These are phyloP conservation scores for Dasysyrphus tricinctus DNA, from an alignment of 2,888 invertebrate species.

Conservation along the genomic window DNA sequence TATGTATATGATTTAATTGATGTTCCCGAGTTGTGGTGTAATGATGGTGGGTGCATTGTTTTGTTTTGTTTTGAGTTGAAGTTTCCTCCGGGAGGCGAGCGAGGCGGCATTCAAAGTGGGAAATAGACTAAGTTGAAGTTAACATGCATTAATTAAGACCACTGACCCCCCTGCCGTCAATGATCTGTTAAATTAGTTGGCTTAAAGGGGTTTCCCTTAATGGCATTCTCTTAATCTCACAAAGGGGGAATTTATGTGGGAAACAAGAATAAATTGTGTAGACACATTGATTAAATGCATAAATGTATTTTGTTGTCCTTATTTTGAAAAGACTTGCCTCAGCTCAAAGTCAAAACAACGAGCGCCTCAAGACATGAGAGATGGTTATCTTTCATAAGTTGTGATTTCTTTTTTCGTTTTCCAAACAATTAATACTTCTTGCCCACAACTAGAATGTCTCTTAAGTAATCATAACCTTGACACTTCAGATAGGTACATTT, in stretches of 20 bases:
- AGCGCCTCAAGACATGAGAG: not conserved
- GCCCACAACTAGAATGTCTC: constrained; percentile 10
- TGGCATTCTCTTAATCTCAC: constrained; percentile 28
- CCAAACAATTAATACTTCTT: constrained; percentile 8
- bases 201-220: constrained; percentile 25
- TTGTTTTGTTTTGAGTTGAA: not conserved
- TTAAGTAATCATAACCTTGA: constrained; percentile 32
- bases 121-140: constrained; percentile 45
- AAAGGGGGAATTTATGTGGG: constrained; percentile 19
- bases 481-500: constrained; percentile 1
- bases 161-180: constrained; percentile 49
- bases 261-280: not conserved
- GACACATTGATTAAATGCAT: constrained; percentile 4
- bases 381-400: constrained; percentile 25
- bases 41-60: constrained; percentile 29
- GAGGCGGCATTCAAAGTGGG: constrained; percentile 30
- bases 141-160: constrained; percentile 55
- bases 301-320: not conserved
- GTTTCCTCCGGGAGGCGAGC: constrained; percentile 23
- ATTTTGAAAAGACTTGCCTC: not conserved
- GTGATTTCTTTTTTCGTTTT: not conserved
- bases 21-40: constrained; percentile 29
- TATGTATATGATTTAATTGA: constrained; percentile 61
- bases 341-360: not conserved
- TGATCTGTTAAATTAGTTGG: constrained; percentile 56